Evolutionary conservation across 2,888 invertebrate genomes (phyloP), one percentile per base, ranked within the genome.

Genomic region (Spatulosminthurus flaviceps): DNA sequence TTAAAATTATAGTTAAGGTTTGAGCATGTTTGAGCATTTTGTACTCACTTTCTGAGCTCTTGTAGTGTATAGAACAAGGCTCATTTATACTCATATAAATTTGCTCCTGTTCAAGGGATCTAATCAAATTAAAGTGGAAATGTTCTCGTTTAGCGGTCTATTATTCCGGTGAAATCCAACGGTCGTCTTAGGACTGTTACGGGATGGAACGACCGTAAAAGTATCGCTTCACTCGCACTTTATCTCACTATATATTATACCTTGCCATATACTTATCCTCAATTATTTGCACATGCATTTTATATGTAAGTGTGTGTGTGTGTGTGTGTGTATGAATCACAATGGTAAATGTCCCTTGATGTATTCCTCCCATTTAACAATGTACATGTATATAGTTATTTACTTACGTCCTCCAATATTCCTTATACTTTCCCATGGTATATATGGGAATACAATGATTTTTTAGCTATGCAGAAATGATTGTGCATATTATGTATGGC

Each of bases 61-160:
- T n/a, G n/a, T n/a, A n/a, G n/a, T n/a, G n/a, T n/a, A n/a, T n/a
- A n/a, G n/a, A n/a, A n/a, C n/a, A n/a, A n/a, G n/a, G n/a, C n/a
- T n/a, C n/a, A n/a, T n/a, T n/a, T n/a, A n/a, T n/a, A n/a, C n/a
- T 78, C 61, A 75, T 74, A 77, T 70, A 43, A 79, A 80, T n/a
- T n/a, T n/a, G n/a, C n/a, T 80, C 81, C 81, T 75, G 81, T 81
- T 81, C 76, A 82, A 70, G 81, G n/a, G 78, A 83, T 80, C 81
- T 83, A 83, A 81, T 83, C 81, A 81, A 83, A 83, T 83, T 83
- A 83, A 82, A 83, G 83, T 83, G 81, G 83, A 81, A 81, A 83
- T 77, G 69, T 71, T 71, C 67, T 79, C 79, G 71, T 64, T 72
- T 81, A 81, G 77, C 81, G 79, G 79, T 81, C 64, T 73, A 34